These are phyloP conservation scores for Saxidomus purpurata DNA, from an alignment of 1,140 invertebrate species.

Conservation along the genomic window DNA sequence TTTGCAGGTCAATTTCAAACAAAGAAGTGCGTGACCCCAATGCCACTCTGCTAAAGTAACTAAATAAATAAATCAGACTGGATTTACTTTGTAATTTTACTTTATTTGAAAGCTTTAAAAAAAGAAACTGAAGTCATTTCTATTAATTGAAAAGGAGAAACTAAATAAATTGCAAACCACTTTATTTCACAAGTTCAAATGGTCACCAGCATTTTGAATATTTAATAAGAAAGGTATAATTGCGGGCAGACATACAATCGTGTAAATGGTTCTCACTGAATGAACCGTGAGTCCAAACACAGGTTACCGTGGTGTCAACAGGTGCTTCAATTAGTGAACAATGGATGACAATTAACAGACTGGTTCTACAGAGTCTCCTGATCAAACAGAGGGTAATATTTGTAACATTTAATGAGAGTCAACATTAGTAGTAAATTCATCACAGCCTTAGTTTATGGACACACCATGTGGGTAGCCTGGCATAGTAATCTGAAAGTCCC, in stretches of 20 bases:
- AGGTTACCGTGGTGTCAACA: background rate
- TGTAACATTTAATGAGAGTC: no score
- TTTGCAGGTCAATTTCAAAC: background rate
- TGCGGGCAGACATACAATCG: background rate
- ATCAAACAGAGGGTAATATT: no score
- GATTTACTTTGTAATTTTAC: no score
- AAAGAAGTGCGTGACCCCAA: background rate
- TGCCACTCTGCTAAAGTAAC: background rate
- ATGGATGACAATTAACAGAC: background rate
- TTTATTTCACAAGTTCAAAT: background rate
- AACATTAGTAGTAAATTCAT: no score
- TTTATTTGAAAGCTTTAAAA: no score
- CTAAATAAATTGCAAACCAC: background rate
- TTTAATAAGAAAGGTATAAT: constrained; percentile 16
- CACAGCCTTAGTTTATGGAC: no score
- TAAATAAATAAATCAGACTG: background rate
- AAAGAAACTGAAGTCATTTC: no score
- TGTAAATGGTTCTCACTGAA: background rate
- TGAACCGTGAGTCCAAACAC: background rate
- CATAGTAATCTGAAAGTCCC: no score
- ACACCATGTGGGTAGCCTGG: no score
- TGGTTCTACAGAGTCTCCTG: background rate
- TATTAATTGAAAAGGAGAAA: background rate
- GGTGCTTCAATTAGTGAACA: background rate
- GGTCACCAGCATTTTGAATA: constrained; percentile 1